Evolutionary conservation across 2,797 vertebrate genomes (phyloP).

Genomic region (Esox lucius): DNA sequence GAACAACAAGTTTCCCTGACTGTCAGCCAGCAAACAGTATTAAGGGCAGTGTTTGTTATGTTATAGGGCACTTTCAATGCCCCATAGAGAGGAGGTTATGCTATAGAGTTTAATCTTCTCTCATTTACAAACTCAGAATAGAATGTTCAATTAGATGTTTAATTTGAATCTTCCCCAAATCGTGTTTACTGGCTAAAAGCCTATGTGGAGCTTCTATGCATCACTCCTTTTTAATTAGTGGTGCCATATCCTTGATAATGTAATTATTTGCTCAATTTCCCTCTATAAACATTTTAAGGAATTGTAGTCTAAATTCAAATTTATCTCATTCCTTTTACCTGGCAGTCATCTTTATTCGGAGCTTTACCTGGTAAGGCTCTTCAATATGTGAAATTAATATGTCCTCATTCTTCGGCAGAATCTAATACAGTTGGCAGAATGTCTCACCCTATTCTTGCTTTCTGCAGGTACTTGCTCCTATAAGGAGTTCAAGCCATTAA

Average conservation of each 20-base stretch:
- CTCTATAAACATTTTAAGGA: not conserved
- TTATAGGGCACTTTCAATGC: not conserved
- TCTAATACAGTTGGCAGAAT: not conserved
- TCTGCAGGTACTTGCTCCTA: not conserved
- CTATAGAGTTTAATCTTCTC: not conserved
- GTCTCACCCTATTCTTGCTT: not conserved
- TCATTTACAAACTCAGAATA: slow-evolving; percentile 2
- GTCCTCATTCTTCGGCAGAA: not conserved
- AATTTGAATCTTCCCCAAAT: slow-evolving; percentile 5
- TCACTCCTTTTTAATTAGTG: not conserved
- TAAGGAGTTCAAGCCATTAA: not conserved
- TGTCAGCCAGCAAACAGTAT: not conserved
- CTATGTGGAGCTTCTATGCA: not conserved
- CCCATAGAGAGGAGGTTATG: not conserved
- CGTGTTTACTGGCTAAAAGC: not conserved
- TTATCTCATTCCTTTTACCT: not conserved
- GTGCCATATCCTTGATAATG: not conserved
- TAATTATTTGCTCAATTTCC: slow-evolving; percentile 1
- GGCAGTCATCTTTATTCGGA: not conserved
- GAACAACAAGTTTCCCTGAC: no score
- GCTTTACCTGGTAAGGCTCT: not conserved
- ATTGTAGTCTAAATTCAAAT: slow-evolving; percentile 3
- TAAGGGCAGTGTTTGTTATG: not conserved
- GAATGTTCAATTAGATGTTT: not conserved
- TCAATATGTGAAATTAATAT: not conserved